These are phyloP conservation scores for Sarcophaga bullata DNA, from an alignment of 1,140 invertebrate species.

Conservation along the genomic window DNA sequence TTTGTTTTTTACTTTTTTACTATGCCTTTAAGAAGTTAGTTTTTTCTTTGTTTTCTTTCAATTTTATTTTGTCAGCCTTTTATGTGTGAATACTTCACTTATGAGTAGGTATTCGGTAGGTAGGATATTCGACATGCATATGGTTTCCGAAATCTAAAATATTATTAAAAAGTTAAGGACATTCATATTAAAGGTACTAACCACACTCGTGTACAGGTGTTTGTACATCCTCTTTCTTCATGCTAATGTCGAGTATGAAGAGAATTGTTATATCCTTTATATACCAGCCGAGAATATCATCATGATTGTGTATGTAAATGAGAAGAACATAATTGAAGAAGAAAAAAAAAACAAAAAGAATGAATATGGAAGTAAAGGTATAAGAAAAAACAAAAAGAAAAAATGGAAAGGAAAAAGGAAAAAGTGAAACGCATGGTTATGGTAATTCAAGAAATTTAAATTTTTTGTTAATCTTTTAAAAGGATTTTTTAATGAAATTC, in stretches of 20 bases:
- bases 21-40: background rate
- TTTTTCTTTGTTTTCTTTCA: background rate
- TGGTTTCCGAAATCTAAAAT: constrained; percentile 2
- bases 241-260: too few relatives aligned
- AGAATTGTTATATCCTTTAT: too few relatives aligned
- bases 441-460: constrained; percentile 30
- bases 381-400: background rate
- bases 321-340: too few relatives aligned
- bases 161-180: constrained; percentile 1
- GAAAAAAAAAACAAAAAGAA: too few relatives aligned
- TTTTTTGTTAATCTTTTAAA: constrained; percentile 37
- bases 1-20: background rate
- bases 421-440: constrained; percentile 11
- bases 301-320: too few relatives aligned
- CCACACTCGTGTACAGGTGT: too few relatives aligned
- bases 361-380: too few relatives aligned
- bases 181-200: constrained; percentile 17
- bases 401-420: background rate
- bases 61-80: too few relatives aligned
- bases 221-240: too few relatives aligned
- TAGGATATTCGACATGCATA: background rate
- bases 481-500: constrained; percentile 37
- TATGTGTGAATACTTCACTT: too few relatives aligned
- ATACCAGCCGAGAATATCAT: too few relatives aligned
- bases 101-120: too few relatives aligned